Evolutionary conservation across 2,888 invertebrate genomes (phyloP).

Genomic region (Spilarctia lutea): DNA sequence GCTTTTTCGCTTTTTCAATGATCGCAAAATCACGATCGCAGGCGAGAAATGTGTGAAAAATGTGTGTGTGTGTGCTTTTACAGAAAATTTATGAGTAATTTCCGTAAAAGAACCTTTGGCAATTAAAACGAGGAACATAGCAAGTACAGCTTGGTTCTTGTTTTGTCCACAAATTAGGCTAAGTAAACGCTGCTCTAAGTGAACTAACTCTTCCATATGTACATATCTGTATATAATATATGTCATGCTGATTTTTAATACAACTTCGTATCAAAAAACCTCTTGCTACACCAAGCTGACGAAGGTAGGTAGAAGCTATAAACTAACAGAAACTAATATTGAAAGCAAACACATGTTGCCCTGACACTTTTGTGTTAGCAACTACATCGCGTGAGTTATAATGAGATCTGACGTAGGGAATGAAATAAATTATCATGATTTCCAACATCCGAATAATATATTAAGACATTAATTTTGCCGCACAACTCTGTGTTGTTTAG

Average conservation of each 20-base stretch:
- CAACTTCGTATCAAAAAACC: neutral
- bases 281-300: neutral
- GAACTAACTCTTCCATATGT: neutral
- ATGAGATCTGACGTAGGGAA: slow-evolving; percentile 29
- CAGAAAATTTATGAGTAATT: too few species aligned
- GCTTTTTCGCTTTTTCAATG: too few species aligned
- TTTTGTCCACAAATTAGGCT: too few species aligned
- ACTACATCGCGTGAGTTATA: slow-evolving; percentile 49
- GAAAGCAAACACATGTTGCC: slow-evolving; percentile 66
- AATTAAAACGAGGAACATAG: too few species aligned
- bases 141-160: too few species aligned
- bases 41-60: too few species aligned
- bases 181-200: neutral
- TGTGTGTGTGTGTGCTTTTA: too few species aligned
- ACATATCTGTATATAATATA: too few species aligned
- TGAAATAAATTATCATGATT: slow-evolving; percentile 20
- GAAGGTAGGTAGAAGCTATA: slow-evolving; percentile 23
- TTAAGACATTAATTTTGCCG: slow-evolving; percentile 25
- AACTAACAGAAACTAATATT: slow-evolving; percentile 68
- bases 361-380: slow-evolving; percentile 57
- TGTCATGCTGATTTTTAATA: neutral
- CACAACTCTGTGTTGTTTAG: neutral
- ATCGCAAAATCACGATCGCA: too few species aligned
- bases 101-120: too few species aligned
- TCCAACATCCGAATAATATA: slow-evolving; percentile 18